Conservation (phyloP, 2,113 vertebrate species). For the Takifugu flavidus region DNA sequence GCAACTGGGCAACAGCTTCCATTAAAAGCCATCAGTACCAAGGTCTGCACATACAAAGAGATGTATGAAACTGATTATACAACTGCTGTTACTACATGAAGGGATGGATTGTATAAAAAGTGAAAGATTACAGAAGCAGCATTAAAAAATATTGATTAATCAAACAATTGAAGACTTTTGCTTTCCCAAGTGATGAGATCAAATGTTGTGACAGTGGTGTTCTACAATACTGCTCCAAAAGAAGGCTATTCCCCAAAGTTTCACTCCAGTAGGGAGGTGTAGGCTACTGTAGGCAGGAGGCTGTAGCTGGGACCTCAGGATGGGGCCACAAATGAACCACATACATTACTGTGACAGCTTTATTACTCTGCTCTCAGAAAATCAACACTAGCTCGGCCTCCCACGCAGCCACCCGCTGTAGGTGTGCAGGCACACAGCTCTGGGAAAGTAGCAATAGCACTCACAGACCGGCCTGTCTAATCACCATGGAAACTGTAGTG, state of each 20-base stretch:
- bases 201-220: too few relatives aligned
- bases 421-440: constrained; percentile 37
- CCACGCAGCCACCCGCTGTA: constrained; percentile 31
- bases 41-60: too few relatives aligned
- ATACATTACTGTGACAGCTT: constrained; percentile 61
- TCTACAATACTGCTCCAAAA: background rate
- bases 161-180: too few relatives aligned
- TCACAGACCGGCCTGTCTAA: constrained; percentile 33
- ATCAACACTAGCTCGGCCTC: constrained; percentile 33
- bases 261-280: constrained; percentile 19
- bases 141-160: too few relatives aligned
- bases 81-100: background rate
- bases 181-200: too few relatives aligned
- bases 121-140: too few relatives aligned
- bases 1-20: too few relatives aligned
- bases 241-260: constrained; percentile 3
- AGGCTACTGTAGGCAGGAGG: background rate
- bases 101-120: background rate
- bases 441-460: constrained; percentile 39
- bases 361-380: constrained; percentile 50
- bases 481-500: constrained; percentile 65
- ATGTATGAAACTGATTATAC: too few relatives aligned
- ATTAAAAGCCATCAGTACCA: too few relatives aligned
- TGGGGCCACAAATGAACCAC: constrained; percentile 34
- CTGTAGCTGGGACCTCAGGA: constrained; percentile 14